Evolutionary conservation across 2,888 invertebrate genomes (phyloP).

Genomic region (Orchesellides sinensis): DNA sequence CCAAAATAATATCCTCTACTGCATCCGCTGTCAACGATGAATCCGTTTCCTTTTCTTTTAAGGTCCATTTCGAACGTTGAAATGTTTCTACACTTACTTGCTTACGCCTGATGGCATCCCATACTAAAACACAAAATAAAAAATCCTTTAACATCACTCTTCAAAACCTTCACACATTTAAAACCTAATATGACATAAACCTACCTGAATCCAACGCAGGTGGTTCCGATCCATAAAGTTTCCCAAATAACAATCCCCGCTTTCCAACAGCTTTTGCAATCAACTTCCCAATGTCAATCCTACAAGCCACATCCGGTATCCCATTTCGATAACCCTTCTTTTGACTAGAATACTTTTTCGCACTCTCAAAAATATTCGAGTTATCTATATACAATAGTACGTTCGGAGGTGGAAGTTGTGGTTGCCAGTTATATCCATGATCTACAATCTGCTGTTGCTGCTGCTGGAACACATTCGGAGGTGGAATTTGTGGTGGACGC

Average conservation of each 20-base stretch:
- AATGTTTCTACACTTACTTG: slow-evolving; percentile 63
- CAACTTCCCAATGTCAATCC: slow-evolving; percentile 67
- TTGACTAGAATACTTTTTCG: slow-evolving; percentile 57
- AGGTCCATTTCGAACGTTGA: slow-evolving; percentile 58
- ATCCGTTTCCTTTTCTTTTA: slow-evolving; percentile 66
- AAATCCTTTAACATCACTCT: not conserved
- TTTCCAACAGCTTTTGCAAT: slow-evolving; percentile 48
- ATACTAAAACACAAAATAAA: slow-evolving; percentile 25
- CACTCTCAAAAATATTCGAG: slow-evolving; percentile 69
- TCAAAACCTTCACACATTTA: not conserved
- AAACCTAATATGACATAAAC: not conserved
- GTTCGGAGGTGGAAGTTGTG: no score
- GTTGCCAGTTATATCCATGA: slow-evolving; percentile 18
- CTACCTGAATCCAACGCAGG: slow-evolving; percentile 62
- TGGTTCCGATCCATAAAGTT: slow-evolving; percentile 69
- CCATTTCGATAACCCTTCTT: slow-evolving; percentile 57
- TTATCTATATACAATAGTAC: slow-evolving; percentile 69
- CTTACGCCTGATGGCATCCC: slow-evolving; percentile 62
- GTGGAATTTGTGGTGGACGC: no score
- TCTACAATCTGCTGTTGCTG: no score
- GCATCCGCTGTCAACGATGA: slow-evolving; percentile 66
- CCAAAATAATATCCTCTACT: slow-evolving; percentile 61
- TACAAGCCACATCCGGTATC: slow-evolving; percentile 60
- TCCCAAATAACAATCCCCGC: slow-evolving; percentile 54
- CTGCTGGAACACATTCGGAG: no score